Percentiles rank a stretch among this genome's conserved stretches.
phyloP scores from a whole-genome alignment of 1,140 invertebrate species.

The Drosophila littoralis region DNA sequence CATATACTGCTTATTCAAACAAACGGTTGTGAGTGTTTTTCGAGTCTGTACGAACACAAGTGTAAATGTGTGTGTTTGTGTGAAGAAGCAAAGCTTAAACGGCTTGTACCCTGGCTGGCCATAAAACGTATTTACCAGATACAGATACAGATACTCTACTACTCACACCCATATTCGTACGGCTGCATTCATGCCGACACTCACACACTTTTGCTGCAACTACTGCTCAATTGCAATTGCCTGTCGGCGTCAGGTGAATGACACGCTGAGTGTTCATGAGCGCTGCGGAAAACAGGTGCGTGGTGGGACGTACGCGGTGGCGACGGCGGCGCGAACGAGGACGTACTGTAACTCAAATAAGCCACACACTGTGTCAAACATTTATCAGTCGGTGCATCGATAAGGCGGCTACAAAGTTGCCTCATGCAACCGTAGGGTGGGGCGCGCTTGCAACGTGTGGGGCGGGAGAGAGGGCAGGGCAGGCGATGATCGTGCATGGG shows the following conservation, averaged over 20 bases:
- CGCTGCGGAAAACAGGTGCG: background rate
- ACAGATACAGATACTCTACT: slow-evolving; percentile 55
- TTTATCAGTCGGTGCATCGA: slow-evolving; percentile 72
- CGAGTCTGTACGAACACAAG: slow-evolving; percentile 2
- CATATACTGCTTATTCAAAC: slow-evolving; percentile 57
- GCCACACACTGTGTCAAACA: slow-evolving; percentile 71
- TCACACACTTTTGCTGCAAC: slow-evolving; percentile 1
- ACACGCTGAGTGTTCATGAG: slow-evolving; percentile 45
- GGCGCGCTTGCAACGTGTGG: background rate
- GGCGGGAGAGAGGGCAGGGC: background rate
- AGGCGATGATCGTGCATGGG: too few species aligned
- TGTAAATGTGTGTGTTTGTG: slow-evolving; percentile 1
- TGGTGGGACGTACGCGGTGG: background rate
- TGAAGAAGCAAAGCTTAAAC: slow-evolving; percentile 54
- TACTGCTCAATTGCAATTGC: slow-evolving; percentile 45
- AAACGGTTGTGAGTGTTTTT: slow-evolving; percentile 15
- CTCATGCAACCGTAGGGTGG: slow-evolving; percentile 7
- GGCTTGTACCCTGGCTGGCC: slow-evolving; percentile 19
- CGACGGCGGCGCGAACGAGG: slow-evolving; percentile 2
- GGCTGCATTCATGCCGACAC: slow-evolving; percentile 1
- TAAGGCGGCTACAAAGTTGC: slow-evolving; percentile 72
- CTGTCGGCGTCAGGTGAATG: slow-evolving; percentile 39
- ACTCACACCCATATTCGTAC: slow-evolving; percentile 17
- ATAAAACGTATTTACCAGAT: slow-evolving; percentile 66
- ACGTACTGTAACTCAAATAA: slow-evolving; percentile 48